A percentile compares a stretch with the other conserved stretches of the same genome.
These are phyloP conservation scores for Vicugna pacos DNA, from an alignment of 2,113 vertebrate genomes.

Conservation along the genomic window DNA sequence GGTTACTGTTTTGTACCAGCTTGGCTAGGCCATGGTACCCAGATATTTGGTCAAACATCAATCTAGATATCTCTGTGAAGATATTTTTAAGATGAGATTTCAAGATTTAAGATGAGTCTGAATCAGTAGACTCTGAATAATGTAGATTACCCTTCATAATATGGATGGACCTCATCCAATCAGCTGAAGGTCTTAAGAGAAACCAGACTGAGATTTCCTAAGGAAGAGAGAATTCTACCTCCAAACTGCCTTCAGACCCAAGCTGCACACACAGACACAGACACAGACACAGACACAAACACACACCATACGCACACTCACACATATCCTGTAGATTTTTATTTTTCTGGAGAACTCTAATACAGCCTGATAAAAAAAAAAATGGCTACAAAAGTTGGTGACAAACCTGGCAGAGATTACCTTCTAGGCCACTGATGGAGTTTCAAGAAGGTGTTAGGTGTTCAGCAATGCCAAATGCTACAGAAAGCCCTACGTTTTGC, in stretches of 20 bases:
- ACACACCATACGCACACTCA: not conserved
- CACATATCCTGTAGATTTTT: not conserved
- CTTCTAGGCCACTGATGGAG: not conserved
- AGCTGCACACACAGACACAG: not conserved
- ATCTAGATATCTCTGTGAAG: not conserved
- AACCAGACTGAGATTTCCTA: not conserved
- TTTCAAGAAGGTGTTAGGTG: not conserved
- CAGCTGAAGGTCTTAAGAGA: not conserved
- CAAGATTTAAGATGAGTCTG: not conserved
- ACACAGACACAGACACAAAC: not conserved
- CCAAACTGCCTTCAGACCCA: not conserved
- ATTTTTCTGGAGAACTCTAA: not conserved
- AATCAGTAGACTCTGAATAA: not conserved
- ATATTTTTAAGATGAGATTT: not conserved
- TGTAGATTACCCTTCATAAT: not conserved
- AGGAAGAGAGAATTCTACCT: not conserved
- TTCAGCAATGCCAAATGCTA: not conserved
- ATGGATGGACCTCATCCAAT: not conserved
- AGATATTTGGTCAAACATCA: constrained; percentile 13
- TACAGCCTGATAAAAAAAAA: not conserved
- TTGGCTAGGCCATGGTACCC: not conserved
- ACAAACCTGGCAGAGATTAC: not conserved
- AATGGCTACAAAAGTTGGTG: not conserved
- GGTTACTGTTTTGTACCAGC: not conserved
- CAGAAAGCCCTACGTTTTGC: not conserved